These are phyloP conservation scores for Anoplopoma fimbria DNA, from an alignment of 2,113 vertebrate genomes.

Conservation along the genomic window DNA sequence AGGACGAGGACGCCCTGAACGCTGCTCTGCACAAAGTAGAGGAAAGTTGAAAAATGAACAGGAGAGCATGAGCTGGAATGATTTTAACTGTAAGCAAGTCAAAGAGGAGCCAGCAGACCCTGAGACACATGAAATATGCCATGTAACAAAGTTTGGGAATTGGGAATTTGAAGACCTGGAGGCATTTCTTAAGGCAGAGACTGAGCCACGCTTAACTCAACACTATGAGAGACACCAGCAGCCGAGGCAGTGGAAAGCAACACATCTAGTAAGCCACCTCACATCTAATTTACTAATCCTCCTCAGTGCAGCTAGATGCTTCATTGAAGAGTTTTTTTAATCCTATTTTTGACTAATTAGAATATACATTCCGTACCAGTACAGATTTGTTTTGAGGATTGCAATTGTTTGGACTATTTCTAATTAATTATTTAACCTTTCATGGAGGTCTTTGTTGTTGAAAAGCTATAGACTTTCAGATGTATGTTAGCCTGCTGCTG, in stretches of 20 bases:
- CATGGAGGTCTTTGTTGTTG: background rate
- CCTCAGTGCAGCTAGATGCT: background rate
- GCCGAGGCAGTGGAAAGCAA: conserved; percentile 13
- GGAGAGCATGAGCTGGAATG: background rate
- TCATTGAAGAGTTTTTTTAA: background rate
- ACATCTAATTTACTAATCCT: conserved; percentile 27
- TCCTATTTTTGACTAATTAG: background rate
- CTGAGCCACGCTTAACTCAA: conserved; percentile 32
- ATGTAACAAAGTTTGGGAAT: conserved; percentile 53
- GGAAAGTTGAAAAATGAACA: background rate
- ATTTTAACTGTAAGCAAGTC: conserved; percentile 28
- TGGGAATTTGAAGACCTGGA: conserved; percentile 54
- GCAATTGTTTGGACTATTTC: background rate
- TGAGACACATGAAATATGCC: conserved; percentile 38
- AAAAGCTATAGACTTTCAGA: background rate
- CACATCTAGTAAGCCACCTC: conserved; percentile 30
- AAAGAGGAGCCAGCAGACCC: conserved; percentile 24
- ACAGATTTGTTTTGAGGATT: conserved; percentile 8
- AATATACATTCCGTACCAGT: background rate
- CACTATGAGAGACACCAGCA: conserved; percentile 9
- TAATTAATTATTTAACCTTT: background rate
- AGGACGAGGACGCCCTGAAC: background rate
- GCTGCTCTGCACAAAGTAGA: background rate
- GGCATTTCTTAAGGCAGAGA: conserved; percentile 39
- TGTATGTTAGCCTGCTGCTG: background rate